Conservation (phyloP, 2,888 invertebrate species). For the Unio delphinus region DNA sequence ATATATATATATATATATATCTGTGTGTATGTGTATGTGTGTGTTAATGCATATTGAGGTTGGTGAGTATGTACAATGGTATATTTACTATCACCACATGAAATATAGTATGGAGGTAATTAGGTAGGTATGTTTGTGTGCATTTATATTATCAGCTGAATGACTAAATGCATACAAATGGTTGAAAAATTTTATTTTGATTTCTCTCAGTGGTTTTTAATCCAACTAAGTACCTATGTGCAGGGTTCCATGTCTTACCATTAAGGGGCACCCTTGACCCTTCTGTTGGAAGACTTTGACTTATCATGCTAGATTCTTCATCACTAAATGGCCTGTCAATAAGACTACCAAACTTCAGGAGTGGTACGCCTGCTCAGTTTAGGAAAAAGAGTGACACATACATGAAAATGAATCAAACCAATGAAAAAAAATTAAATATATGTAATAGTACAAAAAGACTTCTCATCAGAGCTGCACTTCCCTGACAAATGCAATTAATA, state of each 20-base stretch:
- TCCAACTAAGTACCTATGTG: too few relatives aligned
- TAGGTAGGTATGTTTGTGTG: too few relatives aligned
- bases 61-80: too few relatives aligned
- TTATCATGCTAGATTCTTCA: conserved; percentile 59
- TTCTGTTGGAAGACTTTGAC: conserved; percentile 46
- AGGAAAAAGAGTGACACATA: conserved; percentile 12
- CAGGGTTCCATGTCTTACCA: conserved; percentile 34
- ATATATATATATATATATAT: too few relatives aligned
- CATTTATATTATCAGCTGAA: too few relatives aligned
- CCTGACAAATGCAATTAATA: background rate
- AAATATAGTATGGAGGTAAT: too few relatives aligned
- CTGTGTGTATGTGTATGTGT: too few relatives aligned
- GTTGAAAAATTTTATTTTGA: too few relatives aligned
- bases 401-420: background rate
- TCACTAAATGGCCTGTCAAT: conserved; percentile 57
- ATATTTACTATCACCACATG: too few relatives aligned
- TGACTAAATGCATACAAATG: too few relatives aligned
- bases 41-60: too few relatives aligned
- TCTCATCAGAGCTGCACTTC: background rate
- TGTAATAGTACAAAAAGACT: background rate
- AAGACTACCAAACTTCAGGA: conserved; percentile 60
- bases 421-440: background rate
- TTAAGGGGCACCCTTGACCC: conserved; percentile 55
- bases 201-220: too few relatives aligned
- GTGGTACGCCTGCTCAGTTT: conserved; percentile 47